Evolutionary conservation across 2,113 vertebrate species (phyloP).

Genomic region (Anarhynchus alexandrinus): DNA sequence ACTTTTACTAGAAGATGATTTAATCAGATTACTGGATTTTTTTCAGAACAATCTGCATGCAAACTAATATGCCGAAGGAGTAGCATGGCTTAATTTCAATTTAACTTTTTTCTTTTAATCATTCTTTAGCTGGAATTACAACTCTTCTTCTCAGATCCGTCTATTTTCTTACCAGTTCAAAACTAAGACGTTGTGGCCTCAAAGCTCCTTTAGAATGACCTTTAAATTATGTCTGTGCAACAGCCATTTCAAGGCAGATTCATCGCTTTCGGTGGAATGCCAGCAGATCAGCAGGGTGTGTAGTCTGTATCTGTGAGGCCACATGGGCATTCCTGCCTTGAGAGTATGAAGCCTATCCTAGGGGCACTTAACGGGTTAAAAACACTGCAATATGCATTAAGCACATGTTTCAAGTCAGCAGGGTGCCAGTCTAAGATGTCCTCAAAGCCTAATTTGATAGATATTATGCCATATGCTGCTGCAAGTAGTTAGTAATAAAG

Average conservation of each 20-base stretch:
- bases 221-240: background rate
- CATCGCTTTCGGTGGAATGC: background rate
- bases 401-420: constrained; percentile 80
- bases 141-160: background rate
- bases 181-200: background rate
- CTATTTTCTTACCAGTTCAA: background rate
- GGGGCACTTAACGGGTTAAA: constrained; percentile 74
- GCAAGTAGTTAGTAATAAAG: constrained; percentile 81
- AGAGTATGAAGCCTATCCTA: background rate
- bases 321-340: constrained; percentile 2
- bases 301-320: background rate
- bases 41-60: background rate
- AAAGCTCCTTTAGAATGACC: background rate
- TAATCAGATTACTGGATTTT: background rate
- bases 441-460: constrained; percentile 87
- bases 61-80: background rate
- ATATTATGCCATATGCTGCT: constrained; percentile 83
- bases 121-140: background rate
- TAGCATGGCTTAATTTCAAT: background rate
- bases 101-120: background rate
- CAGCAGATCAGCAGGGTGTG: background rate
- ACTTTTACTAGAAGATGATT: background rate
- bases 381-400: constrained; percentile 77
- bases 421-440: constrained; percentile 83
- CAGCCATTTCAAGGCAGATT: background rate